Base-by-base conservation (phyloP, 2,888 invertebrate genomes). In the Phyllotreta striolata region DNA sequence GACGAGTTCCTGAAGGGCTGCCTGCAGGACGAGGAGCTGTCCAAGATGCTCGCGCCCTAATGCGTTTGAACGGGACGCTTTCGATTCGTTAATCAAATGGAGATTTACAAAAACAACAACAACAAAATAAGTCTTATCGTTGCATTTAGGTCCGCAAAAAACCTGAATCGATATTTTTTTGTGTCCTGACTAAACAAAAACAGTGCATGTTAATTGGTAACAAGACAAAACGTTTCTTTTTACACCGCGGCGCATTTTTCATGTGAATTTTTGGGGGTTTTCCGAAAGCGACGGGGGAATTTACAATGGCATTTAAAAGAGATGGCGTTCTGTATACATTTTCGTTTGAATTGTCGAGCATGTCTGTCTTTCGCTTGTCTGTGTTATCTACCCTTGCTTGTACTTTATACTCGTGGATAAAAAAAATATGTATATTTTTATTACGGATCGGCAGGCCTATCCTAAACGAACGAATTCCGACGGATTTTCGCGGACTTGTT, bases 1-100 rank as follows among this genome's bases (percentile, higher is more conserved):
- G 96, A 98, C 72, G 98, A 99, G 85, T 98, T 98, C 84, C 89
- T 98, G 69, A 96, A 97, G 83, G 98, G 97, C 65, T 98, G 98
- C 82, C 90, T 97, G 80, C 95, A 96, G 83, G 97, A 97, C 80
- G 96, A 96, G 83, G 95, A 96, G 82, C 86, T 96, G 70, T 95
- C 94, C 68, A 95, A 95, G 84, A 95, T 95, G 95, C 86, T 95
- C 79, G 94, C 95, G 76, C 95, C 95, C 85, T 94, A 93, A 92
- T 87, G 65, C 58, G 65, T 44, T 62, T 49, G 10, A 35, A 49
- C 49, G 49, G n/a, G 5, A 12, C 47, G 6, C n/a, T n/a, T 24
- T 49, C 49, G n/a, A 13, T 10, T 24, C 24, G 24, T 24, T 24
- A 24, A 6, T 14, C 47, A 57, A 41, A 49, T 1, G 6, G 34